Evolutionary conservation across 53 echinoderm and acorn worm species (phyloP).

Genomic region (Patiria pectinifera): DNA sequence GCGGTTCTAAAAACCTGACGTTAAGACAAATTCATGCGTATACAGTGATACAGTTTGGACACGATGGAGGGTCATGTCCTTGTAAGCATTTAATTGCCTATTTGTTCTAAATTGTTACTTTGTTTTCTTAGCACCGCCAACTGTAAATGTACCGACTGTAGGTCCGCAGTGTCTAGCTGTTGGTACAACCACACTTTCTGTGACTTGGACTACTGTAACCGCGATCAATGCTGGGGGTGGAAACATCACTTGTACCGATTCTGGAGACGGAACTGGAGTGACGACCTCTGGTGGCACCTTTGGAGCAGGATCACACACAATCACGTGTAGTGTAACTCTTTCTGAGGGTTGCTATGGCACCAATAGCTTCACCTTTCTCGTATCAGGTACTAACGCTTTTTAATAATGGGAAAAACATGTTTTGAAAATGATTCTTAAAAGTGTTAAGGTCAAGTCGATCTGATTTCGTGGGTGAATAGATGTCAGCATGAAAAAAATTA

Average conservation of each 20-base stretch:
- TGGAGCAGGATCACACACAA: background rate
- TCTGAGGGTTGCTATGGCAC: background rate
- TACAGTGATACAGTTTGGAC: too few species aligned
- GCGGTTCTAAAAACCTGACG: too few species aligned
- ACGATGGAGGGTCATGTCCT: too few species aligned
- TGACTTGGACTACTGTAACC: background rate
- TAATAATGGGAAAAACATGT: too few species aligned
- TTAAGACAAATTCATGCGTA: too few species aligned
- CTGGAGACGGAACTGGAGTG: background rate
- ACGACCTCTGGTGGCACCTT: background rate
- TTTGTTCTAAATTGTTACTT: too few species aligned
- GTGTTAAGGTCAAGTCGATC: too few species aligned
- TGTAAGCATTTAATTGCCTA: too few species aligned
- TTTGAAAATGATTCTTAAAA: too few species aligned
- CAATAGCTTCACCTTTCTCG: background rate
- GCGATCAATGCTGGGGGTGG: background rate
- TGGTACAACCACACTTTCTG: background rate
- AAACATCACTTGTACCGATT: background rate
- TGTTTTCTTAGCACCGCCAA: background rate
- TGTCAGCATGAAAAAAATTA: too few species aligned
- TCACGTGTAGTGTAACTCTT: background rate
- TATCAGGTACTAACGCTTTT: background rate
- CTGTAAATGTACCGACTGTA: background rate
- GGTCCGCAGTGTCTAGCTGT: background rate
- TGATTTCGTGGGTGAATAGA: too few species aligned